Conservation (phyloP, 2,888 invertebrate species). For the Leptopterna dolabrata region DNA sequence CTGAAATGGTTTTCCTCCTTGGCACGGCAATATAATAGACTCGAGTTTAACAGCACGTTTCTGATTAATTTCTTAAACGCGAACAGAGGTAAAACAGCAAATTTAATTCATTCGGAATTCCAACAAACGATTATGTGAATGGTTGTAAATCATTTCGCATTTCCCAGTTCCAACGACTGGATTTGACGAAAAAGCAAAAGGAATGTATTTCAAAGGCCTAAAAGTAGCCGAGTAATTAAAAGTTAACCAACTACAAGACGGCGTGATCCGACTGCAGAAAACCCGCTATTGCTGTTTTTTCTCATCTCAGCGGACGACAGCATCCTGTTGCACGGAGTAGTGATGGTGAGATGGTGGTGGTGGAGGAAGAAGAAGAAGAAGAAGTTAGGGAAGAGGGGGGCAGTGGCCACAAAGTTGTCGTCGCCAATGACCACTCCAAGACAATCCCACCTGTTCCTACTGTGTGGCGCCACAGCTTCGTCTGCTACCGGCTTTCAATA, state of each 20-base stretch:
- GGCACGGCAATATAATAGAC: too few relatives aligned
- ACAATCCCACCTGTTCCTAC: slow-evolving; percentile 51
- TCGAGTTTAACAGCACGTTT: too few relatives aligned
- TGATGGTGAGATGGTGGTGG: neutral
- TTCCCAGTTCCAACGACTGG: neutral
- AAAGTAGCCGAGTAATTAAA: slow-evolving; percentile 45
- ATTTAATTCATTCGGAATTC: too few relatives aligned
- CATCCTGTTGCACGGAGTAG: slow-evolving; percentile 31
- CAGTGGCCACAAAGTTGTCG: slow-evolving; percentile 32
- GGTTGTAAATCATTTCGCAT: neutral
- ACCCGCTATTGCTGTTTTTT: slow-evolving; percentile 35
- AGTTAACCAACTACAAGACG: slow-evolving; percentile 36
- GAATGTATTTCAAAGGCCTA: slow-evolving; percentile 17
- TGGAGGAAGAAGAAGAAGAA: neutral
- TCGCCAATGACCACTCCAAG: slow-evolving; percentile 46
- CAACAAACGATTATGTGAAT: neutral
- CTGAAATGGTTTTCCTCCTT: too few relatives aligned
- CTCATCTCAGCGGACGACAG: slow-evolving; percentile 10
- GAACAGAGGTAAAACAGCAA: too few relatives aligned
- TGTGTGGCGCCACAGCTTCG: slow-evolving; percentile 47
- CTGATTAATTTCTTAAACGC: too few relatives aligned
- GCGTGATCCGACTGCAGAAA: slow-evolving; percentile 49
- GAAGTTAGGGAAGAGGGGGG: neutral
- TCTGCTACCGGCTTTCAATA: slow-evolving; percentile 38
- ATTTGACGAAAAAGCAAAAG: neutral